Evolutionary conservation across 2,888 invertebrate genomes (phyloP).

Genomic region (Boloria euphrosyne): DNA sequence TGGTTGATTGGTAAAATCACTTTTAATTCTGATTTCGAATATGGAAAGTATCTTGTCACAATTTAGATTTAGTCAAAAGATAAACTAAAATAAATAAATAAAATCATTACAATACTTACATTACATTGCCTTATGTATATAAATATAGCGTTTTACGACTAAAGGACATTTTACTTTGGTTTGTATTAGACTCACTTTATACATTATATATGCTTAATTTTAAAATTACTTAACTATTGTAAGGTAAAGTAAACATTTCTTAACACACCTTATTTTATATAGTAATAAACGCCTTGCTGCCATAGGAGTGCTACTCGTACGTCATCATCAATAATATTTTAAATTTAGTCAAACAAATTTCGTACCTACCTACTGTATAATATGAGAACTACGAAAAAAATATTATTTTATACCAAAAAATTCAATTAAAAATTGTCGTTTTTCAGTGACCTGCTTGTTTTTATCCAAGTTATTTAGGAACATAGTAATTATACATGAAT

Average conservation of each 20-base stretch:
- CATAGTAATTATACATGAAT: too few relatives aligned
- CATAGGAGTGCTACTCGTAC: slow-evolving; percentile 2
- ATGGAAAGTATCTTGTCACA: slow-evolving; percentile 5
- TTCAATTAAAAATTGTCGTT: too few relatives aligned
- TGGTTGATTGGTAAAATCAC: slow-evolving; percentile 5
- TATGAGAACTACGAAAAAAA: too few relatives aligned
- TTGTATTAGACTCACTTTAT: slow-evolving; percentile 62
- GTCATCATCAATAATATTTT: too few relatives aligned
- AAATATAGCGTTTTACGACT: slow-evolving; percentile 81
- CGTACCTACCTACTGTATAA: too few relatives aligned
- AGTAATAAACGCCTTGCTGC: too few relatives aligned
- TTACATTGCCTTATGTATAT: slow-evolving; percentile 54
- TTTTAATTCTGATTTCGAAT: slow-evolving; percentile 11
- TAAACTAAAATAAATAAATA: slow-evolving; percentile 23
- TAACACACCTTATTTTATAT: slow-evolving; percentile 3
- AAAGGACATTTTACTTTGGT: slow-evolving; percentile 79
- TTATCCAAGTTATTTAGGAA: too few relatives aligned
- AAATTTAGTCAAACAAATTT: too few relatives aligned
- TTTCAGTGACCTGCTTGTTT: too few relatives aligned
- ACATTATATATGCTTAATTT: slow-evolving; percentile 26
- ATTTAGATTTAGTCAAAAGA: slow-evolving; percentile 7
- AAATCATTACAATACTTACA: slow-evolving; percentile 29
- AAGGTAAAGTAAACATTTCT: neutral
- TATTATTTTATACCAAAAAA: too few relatives aligned
- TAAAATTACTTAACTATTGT: slow-evolving; percentile 13